Conservation (phyloP, 2,888 invertebrate genomes). For the Ommatoiulus sabulosus region DNA sequence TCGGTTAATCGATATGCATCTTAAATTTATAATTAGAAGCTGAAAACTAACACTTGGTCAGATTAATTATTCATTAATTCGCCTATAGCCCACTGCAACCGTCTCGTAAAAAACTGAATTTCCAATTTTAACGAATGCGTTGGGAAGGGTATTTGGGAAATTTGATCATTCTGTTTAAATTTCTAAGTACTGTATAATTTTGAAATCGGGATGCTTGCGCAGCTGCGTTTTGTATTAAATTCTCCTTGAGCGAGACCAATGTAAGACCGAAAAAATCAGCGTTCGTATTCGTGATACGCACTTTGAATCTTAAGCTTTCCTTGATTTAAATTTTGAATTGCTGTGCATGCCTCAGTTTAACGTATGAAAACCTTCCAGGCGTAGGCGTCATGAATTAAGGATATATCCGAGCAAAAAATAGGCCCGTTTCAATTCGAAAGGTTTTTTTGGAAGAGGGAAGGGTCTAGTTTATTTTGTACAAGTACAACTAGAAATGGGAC, state of each 20-base stretch:
- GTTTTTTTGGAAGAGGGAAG: too few species aligned
- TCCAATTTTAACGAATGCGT: background rate
- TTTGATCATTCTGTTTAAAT: background rate
- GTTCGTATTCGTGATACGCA: background rate
- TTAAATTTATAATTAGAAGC: background rate
- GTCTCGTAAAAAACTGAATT: background rate
- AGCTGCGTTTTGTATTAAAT: too few species aligned
- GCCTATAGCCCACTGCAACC: background rate
- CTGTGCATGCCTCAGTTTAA: background rate
- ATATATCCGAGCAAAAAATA: background rate
- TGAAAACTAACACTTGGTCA: background rate
- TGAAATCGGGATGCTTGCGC: too few species aligned
- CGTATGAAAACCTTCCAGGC: too few species aligned
- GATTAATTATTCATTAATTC: background rate
- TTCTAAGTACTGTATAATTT: background rate
- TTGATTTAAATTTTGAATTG: background rate
- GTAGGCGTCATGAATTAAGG: background rate
- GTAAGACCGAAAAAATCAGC: background rate
- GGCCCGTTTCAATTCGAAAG: too few species aligned
- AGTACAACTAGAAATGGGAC: too few species aligned
- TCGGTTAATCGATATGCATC: background rate
- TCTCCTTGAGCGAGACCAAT: background rate
- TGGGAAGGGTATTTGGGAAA: too few species aligned
- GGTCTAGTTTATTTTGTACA: too few species aligned
- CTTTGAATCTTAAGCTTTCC: background rate